phyloP scores from a whole-genome alignment of 2,113 vertebrate genomes.

The Serinus canaria region DNA sequence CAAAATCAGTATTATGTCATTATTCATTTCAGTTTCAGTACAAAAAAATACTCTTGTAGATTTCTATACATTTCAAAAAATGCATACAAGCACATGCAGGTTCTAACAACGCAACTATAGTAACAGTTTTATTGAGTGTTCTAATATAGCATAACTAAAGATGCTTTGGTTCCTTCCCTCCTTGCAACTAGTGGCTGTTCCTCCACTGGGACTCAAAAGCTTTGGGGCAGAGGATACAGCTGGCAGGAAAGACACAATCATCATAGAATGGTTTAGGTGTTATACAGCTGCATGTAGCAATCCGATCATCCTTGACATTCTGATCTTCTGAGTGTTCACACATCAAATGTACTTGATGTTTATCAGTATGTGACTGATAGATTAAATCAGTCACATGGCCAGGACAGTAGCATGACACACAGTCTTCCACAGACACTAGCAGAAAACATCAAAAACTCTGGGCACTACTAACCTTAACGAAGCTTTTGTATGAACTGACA shows the following conservation, averaged over 20 bases:
- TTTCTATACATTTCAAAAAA: background rate
- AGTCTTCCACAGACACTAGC: background rate
- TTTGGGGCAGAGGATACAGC: background rate
- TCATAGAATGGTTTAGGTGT: background rate
- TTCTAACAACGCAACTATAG: background rate
- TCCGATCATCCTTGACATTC: background rate
- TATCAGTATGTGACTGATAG: background rate
- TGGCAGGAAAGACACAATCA: background rate
- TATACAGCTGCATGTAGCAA: background rate
- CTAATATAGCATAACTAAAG: background rate
- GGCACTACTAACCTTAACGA: background rate
- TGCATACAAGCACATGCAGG: background rate
- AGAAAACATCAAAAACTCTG: background rate
- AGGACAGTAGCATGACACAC: background rate
- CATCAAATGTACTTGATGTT: background rate
- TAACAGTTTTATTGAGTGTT: background rate
- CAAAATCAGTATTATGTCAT: background rate
- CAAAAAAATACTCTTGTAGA: background rate
- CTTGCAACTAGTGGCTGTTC: background rate
- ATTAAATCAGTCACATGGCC: rapidly evolving
- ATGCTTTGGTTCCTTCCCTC: background rate
- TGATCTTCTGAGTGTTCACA: background rate
- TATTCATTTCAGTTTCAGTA: background rate
- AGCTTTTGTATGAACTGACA: background rate
- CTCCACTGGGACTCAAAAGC: background rate